Base-by-base conservation (phyloP, 2,888 invertebrate genomes). In the Teleiodes luculella region DNA sequence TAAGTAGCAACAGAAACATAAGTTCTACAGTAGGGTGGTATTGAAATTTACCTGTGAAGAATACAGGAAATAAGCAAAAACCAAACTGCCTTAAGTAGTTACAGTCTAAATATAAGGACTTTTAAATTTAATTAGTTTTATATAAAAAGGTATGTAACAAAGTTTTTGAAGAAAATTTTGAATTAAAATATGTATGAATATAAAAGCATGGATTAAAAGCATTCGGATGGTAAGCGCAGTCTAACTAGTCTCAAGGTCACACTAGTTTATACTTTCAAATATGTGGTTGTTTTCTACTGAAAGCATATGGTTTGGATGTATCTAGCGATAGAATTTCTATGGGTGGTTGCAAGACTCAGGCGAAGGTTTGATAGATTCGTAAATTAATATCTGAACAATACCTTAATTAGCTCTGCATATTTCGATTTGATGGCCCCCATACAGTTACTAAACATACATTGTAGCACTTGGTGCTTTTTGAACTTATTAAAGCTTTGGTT, bases 351-450 rank as follows among this genome's bases (percentile, higher is more conserved):
- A 41, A 18, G 10, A 10, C 13, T 13, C 24, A 11, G 24, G 14
- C 39, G 11, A 20, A 41, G 39, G 10, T 18, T 41, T 11, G 10
- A 20, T 16, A 20, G 18, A 11, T 18, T 24, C 6, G 24, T 24
- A 24, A 33, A 4, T 35, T n/a, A 39, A 31, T 33, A 52, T 41
- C 24, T 35, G 13, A 20, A 51, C 45, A 55, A 36, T 56, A 55
- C 54, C 47, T 54, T 49, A 33, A 54, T 43, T 14, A 54, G 50
- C 35, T 53, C 79, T 64, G 78, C 79, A 78, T 76, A 73, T 73
- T 84, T 87, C 70, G 88, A 87, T 76, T 85, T 86, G 78, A 78
- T 78, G 80, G 80, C 81, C 86, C 89, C 88, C 89, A 88, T 89
- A 66, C 84, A 87, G 71, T 79, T 76, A 77, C 58, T 63, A 65